Evolutionary conservation across 2,888 invertebrate genomes (phyloP).

Genomic region (Drepanosiphum platanoidis): DNA sequence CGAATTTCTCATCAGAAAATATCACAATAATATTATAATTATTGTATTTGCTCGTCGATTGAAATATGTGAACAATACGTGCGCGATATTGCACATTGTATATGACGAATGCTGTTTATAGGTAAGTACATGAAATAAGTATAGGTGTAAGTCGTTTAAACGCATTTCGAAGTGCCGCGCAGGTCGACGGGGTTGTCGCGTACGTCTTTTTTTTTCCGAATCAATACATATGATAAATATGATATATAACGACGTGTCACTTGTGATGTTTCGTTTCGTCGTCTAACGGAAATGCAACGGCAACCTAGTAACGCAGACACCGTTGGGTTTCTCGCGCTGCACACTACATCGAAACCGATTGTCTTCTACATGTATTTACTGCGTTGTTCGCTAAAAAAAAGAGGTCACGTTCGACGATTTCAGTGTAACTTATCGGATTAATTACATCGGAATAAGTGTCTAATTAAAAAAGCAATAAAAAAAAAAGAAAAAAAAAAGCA

Average conservation of each 20-base stretch:
- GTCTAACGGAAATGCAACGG: constrained; percentile 12
- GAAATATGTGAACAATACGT: no score
- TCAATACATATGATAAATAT: no score
- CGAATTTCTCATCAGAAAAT: neutral
- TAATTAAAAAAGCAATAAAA: constrained; percentile 27
- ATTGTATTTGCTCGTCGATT: no score
- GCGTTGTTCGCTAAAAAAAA: constrained; percentile 14
- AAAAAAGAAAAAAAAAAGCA: constrained; percentile 6
- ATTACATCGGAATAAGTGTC: constrained; percentile 29
- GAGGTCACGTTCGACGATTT: constrained; percentile 23
- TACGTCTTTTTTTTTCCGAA: no score
- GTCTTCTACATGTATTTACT: neutral
- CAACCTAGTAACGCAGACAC: constrained; percentile 7
- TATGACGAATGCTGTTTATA: no score
- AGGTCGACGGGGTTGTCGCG: no score
- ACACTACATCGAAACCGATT: neutral
- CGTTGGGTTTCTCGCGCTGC: constrained; percentile 17
- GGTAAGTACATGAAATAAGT: no score
- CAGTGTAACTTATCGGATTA: constrained; percentile 39
- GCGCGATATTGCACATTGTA: no score
- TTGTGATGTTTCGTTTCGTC: constrained; percentile 4
- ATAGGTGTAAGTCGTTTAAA: no score
- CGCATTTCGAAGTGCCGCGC: no score
- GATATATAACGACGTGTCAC: no score
- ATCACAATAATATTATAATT: no score